Evolutionary conservation across 2,797 vertebrate species (phyloP), one percentile per base, ranked within the genome.

Genomic region (Scomberomorus guttatus): DNA sequence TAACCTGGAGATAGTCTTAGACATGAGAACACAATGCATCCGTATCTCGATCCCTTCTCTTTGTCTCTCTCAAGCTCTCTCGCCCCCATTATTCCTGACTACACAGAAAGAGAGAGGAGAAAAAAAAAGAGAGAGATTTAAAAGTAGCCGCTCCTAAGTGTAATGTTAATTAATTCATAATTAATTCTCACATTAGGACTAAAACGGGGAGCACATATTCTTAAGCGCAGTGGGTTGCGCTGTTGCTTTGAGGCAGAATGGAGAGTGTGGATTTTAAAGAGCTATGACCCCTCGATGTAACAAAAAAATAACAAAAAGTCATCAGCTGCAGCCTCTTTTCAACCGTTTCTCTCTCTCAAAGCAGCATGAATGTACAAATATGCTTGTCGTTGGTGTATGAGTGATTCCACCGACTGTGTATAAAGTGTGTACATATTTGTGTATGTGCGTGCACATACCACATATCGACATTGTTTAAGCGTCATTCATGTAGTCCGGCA

Each of bases 161-260:
- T 85, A 84, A 89, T 90, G 89, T 88, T 93, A 93, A 94, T 94
- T 90, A 92, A 93, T 93, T 90, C 90, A 87, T 91, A 93, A 94
- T 94, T 93, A 91, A 93, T 94, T 93, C 92, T 79, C 54, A 71
- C 90, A 90, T 92, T 91, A 92, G 75, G 77, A 87, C 83, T 71
- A 78, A 91, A 92, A 86, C 87, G 77, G 85, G 85, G 80, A 83
- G 88, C 87, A 84, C 83, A 86, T 91, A 89, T 89, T 92, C 81
- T 86, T 76, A 71, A 79, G 81, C 89, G 81, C 93, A 79, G 87
- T 87, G 82, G 91, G 93, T 81, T 91, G 84, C 66, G 48, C 73
- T 34, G 70, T 84, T 75, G 91, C 91, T 93, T 74, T 72, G 77
- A 91, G 93, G 90, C 90, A 92, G 25, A 82, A 63, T 27, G 74